Evolutionary conservation across 35 echinoderm and acorn worm genomes (phyloP).

Genomic region (Heliocidaris erythrogramma): DNA sequence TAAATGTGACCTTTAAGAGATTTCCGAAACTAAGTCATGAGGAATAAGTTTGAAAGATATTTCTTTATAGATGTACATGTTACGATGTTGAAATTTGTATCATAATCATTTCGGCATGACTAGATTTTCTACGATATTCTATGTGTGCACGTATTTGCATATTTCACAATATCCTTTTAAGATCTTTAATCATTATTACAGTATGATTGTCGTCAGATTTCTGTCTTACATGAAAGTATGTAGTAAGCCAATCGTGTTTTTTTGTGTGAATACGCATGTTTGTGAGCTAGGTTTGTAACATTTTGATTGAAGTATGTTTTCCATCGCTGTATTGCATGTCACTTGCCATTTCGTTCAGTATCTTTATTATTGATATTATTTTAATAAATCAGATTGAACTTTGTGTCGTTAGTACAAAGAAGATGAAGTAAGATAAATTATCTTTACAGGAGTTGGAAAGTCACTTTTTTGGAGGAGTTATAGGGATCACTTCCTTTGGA

Average conservation of each 20-base stretch:
- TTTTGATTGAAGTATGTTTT: neutral
- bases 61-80: too few species aligned
- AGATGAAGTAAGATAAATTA: too few species aligned
- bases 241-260: neutral
- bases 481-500: too few species aligned
- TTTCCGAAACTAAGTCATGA: too few species aligned
- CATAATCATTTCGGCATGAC: too few species aligned
- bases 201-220: neutral
- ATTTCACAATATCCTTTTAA: neutral
- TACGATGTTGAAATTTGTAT: too few species aligned
- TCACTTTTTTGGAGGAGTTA: too few species aligned
- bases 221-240: neutral
- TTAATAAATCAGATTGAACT: too few species aligned
- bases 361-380: neutral
- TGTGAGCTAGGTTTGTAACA: neutral
- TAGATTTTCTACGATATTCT: too few species aligned
- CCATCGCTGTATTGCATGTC: neutral
- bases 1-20: too few species aligned
- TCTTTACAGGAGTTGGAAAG: too few species aligned
- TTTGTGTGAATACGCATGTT: neutral
- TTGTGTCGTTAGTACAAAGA: neutral
- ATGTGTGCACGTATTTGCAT: neutral
- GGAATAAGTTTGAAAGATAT: too few species aligned
- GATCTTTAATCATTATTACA: neutral
- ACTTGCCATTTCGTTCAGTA: neutral